A percentile compares a stretch with the other conserved stretches of the same genome.
Conservation (phyloP, 2,888 invertebrate species). For the Acrobasis repandana region DNA sequence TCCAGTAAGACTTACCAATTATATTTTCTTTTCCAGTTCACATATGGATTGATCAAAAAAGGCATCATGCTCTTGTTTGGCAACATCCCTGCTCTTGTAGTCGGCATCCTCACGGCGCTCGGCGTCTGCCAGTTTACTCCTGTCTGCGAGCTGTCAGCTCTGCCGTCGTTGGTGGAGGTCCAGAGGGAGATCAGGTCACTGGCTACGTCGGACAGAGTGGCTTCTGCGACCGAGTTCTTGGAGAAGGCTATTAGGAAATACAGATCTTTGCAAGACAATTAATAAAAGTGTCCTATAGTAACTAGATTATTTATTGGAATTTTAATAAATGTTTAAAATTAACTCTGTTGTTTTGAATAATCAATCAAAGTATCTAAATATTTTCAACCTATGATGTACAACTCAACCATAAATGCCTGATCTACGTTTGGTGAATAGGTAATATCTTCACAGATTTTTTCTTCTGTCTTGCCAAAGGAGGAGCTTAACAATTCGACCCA, state of each 20-base stretch:
- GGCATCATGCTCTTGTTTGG: constrained; percentile 35
- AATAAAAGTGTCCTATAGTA: neutral
- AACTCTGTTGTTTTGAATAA: no score
- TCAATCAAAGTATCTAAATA: no score
- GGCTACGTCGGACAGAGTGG: constrained; percentile 77
- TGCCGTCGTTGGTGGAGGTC: constrained; percentile 46
- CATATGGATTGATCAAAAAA: constrained; percentile 34
- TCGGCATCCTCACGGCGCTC: constrained; percentile 62
- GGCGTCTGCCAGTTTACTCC: constrained; percentile 81
- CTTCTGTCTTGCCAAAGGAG: no score
- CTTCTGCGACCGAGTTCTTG: constrained; percentile 74
- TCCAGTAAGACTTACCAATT: no score
- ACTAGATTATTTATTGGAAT: constrained; percentile 13
- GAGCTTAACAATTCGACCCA: no score
- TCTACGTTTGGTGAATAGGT: no score
- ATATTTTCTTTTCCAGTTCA: constrained; percentile 35
- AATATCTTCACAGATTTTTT: no score
- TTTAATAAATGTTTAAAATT: neutral
- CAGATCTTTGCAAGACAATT: constrained; percentile 31
- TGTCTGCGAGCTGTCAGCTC: constrained; percentile 72
- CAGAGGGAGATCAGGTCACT: constrained; percentile 63
- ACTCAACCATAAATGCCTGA: no score
- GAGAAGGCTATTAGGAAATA: constrained; percentile 80
- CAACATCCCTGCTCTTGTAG: constrained; percentile 38
- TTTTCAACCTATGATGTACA: no score